Evolutionary conservation across 2,888 invertebrate species (phyloP), one percentile per base, ranked within the genome.

Genomic region (Notodonta ziczac): DNA sequence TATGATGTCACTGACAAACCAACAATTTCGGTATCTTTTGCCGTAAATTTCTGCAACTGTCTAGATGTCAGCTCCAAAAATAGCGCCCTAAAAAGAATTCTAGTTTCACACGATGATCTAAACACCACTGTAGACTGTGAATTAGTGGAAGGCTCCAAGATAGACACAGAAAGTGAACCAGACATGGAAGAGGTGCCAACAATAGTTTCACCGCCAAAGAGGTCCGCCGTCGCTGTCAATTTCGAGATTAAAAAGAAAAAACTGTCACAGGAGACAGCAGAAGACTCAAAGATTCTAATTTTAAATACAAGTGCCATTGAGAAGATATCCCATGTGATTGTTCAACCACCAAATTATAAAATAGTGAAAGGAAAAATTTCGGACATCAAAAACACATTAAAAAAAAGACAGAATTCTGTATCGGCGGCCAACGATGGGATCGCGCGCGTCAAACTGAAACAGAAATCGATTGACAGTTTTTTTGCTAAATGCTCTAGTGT

Each of bases 311-410:
- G 90, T 82, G 89, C 88, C 84, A 86, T 89, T 82, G 87, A 89
- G 76, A 90, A 88, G 81, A 82, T 91, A 74, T 86, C 88, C 60
- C 88, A 91, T 85, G 90, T 91, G 86, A 91, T 88, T 82, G 85
- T 91, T 72, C 91, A 92, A 76, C 91, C 91, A 87, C 86, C 87
- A 91, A 90, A 91, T 90, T 92, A 88, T 82, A 93, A 87, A 88
- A 85, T 88, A 79, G 83, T 89, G 75, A 91, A 91, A 81, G 79
- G 85, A 68, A 84, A 87, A 82, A 82, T 81, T 83, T 73, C 74
- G 63, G 73, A 81, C 72, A 42, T 42, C 12, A 81, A 73, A 61
- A 82, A 69, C 76, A 89, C 86, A 85, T 81, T 81, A 72, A 80
- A 76, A 73, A 82, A 69, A 72, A 67, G 57, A 57, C 42, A 61